phyloP scores from a whole-genome alignment of 1,140 invertebrate genomes.

The Cydia pomonella region DNA sequence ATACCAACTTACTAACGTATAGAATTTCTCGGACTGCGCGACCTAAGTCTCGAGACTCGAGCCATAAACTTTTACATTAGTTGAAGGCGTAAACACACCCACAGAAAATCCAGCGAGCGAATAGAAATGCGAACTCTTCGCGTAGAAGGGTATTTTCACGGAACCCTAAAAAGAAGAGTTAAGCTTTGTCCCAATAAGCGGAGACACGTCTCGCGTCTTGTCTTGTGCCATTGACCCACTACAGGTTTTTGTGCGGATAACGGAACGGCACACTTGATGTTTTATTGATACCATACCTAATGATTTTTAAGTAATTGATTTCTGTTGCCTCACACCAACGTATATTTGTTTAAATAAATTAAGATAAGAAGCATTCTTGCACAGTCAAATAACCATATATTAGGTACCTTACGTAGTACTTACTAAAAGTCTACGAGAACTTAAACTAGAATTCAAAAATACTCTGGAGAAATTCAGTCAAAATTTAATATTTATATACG shows the following conservation, averaged over 20 bases:
- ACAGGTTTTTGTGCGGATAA: slow-evolving; percentile 74
- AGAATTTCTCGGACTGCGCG: background rate
- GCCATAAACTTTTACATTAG: background rate
- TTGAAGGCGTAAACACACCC: background rate
- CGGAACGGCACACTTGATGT: slow-evolving; percentile 72
- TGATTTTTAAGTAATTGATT: slow-evolving; percentile 47
- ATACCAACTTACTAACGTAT: no score
- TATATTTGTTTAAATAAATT: background rate
- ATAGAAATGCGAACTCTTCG: no score
- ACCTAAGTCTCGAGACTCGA: background rate
- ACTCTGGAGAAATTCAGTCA: no score
- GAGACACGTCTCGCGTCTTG: slow-evolving; percentile 27
- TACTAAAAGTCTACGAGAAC: no score
- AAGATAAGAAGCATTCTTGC: no score
- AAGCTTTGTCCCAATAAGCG: slow-evolving; percentile 28
- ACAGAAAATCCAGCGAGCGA: background rate
- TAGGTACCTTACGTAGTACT: no score
- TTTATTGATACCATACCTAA: slow-evolving; percentile 66
- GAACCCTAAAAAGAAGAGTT: slow-evolving; percentile 15
- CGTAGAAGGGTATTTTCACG: background rate
- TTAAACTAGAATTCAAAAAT: no score
- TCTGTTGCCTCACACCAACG: background rate
- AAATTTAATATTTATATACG: no score
- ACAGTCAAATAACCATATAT: no score
- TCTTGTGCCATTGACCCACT: slow-evolving; percentile 73